phyloP scores from a whole-genome alignment of 2,113 vertebrate species.

The Guaruba guarouba region DNA sequence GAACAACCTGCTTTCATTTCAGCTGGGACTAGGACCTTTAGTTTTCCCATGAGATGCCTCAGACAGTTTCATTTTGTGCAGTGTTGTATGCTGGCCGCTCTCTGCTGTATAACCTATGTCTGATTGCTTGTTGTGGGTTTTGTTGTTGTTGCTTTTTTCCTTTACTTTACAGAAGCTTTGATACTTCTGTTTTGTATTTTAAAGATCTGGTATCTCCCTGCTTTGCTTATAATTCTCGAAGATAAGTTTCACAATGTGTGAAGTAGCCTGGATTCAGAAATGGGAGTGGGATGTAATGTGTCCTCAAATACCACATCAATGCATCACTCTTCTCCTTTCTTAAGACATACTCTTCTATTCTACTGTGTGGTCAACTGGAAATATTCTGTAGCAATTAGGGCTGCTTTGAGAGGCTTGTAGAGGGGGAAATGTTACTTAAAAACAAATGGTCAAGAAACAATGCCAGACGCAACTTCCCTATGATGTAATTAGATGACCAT shows the following conservation, averaged over 20 bases:
- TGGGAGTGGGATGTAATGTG: background rate
- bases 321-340: background rate
- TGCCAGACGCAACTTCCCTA: background rate
- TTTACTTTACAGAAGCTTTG: background rate
- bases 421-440: background rate
- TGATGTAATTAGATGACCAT: background rate
- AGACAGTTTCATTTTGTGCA: background rate
- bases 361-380: background rate
- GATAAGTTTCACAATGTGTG: background rate
- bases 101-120: background rate
- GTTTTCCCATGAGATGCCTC: background rate
- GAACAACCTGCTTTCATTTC: background rate
- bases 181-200: background rate
- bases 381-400: background rate
- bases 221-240: background rate
- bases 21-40: background rate
- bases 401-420: background rate
- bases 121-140: background rate
- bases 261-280: background rate
- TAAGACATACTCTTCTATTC: background rate
- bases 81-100: background rate
- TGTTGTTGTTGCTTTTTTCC: background rate
- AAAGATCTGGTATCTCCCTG: background rate
- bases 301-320: background rate
- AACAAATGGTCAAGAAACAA: background rate